Conservation (phyloP, 2,888 invertebrate genomes). For the Tethea ocularis region DNA sequence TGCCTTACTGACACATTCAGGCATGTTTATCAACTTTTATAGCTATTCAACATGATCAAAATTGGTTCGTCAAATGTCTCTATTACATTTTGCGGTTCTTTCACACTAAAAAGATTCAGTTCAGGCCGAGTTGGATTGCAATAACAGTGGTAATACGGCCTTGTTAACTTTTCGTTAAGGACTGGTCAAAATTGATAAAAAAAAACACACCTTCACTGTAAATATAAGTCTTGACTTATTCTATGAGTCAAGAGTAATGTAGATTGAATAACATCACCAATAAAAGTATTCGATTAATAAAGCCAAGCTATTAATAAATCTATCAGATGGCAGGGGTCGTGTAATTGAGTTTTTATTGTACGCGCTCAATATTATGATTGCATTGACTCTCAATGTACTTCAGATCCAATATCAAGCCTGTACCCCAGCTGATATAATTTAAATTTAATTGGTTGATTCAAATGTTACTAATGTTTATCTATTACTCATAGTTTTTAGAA, state of each 20-base stretch:
- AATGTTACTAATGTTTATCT: background rate
- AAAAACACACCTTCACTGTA: too few species aligned
- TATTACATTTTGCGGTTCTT: too few species aligned
- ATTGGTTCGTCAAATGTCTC: too few species aligned
- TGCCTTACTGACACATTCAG: too few species aligned
- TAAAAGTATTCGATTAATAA: slow-evolving; percentile 2
- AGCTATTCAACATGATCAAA: too few species aligned
- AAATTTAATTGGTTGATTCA: background rate
- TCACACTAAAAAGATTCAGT: too few species aligned
- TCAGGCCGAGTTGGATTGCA: too few species aligned
- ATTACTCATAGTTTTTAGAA: background rate
- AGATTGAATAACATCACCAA: background rate
- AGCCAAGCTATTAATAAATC: background rate
- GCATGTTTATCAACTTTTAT: too few species aligned
- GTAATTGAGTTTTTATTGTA: slow-evolving; percentile 7
- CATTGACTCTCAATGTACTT: slow-evolving; percentile 1
- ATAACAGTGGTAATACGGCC: too few species aligned
- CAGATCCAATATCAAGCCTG: slow-evolving; percentile 9
- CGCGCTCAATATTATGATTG: slow-evolving; percentile 11
- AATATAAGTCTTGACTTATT: too few species aligned
- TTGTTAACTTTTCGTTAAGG: too few species aligned
- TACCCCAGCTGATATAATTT: slow-evolving; percentile 6
- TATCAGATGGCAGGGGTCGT: background rate
- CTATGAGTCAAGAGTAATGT: background rate
- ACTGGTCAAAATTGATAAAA: too few species aligned